Conservation (phyloP, 2,888 invertebrate genomes). For the Agonopterix arenella region DNA sequence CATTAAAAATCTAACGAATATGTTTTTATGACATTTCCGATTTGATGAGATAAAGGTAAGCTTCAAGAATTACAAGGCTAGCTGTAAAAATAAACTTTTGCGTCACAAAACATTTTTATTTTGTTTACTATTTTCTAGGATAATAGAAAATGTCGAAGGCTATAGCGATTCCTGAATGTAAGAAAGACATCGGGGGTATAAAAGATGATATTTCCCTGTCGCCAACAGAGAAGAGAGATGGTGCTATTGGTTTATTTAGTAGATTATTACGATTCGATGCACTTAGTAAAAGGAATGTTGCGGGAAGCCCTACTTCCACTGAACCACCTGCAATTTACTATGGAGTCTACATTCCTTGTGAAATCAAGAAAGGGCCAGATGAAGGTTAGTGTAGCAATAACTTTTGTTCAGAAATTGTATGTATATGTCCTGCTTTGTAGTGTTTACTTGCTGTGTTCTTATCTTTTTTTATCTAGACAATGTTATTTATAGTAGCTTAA, state of each 20-base stretch:
- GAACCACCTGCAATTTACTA: constrained; percentile 58
- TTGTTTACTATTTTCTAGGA: constrained; percentile 59
- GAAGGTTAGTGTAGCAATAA: constrained; percentile 47
- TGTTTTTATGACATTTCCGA: constrained; percentile 55
- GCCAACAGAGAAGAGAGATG: constrained; percentile 56
- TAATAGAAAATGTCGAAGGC: constrained; percentile 61
- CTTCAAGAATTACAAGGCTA: constrained; percentile 10
- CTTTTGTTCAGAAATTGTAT: background rate
- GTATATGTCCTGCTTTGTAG: background rate
- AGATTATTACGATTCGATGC: constrained; percentile 57
- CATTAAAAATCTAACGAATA: constrained; percentile 24
- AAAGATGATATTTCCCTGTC: constrained; percentile 58
- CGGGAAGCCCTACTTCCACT: constrained; percentile 40
- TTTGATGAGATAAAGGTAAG: constrained; percentile 34
- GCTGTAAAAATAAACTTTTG: constrained; percentile 63
- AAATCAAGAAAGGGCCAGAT: constrained; percentile 69
- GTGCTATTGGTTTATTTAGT: constrained; percentile 56
- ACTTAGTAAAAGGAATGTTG: constrained; percentile 37
- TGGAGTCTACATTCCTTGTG: constrained; percentile 74
- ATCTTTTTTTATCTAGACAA: constrained; percentile 4
- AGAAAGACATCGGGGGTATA: constrained; percentile 52
- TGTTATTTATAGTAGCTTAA: constrained; percentile 4
- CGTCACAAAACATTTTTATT: constrained; percentile 66
- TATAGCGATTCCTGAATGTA: constrained; percentile 57
- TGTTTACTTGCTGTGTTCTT: constrained; percentile 3